Conservation (phyloP, 2,888 invertebrate genomes). For the Cylindroiulus punctatus region DNA sequence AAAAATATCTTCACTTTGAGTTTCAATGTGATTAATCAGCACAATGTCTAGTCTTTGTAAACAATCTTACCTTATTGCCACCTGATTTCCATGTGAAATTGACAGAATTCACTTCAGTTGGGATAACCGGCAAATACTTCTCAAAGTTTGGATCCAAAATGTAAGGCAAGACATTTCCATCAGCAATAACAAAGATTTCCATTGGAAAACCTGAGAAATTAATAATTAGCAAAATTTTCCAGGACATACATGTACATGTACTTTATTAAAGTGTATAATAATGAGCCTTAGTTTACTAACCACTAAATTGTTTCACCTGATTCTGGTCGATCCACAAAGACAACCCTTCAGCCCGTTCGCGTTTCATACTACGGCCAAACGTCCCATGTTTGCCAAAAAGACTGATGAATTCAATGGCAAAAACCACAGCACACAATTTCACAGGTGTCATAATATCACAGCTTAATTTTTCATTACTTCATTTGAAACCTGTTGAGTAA, state of each 20-base stretch:
- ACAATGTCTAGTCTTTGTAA: not conserved
- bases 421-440: slow-evolving; percentile 3
- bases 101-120: slow-evolving; percentile 78
- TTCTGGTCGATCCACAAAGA: slow-evolving; percentile 56
- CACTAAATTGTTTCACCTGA: slow-evolving; percentile 55
- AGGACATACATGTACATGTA: too few species aligned
- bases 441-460: slow-evolving; percentile 38
- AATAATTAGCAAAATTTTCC: not conserved
- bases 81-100: slow-evolving; percentile 67
- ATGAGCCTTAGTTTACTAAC: slow-evolving; percentile 44
- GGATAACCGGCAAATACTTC: slow-evolving; percentile 87
- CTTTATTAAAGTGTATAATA: not conserved
- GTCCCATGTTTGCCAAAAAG: not conserved
- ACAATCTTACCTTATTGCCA: slow-evolving; percentile 63
- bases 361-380: not conserved
- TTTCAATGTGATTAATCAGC: not conserved
- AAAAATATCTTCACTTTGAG: not conserved
- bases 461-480: not conserved
- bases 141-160: slow-evolving; percentile 90
- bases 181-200: slow-evolving; percentile 89
- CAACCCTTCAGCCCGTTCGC: slow-evolving; percentile 49
- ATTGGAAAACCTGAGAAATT: slow-evolving; percentile 72
- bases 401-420: slow-evolving; percentile 19
- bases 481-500: too few species aligned
- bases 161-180: slow-evolving; percentile 86